Evolutionary conservation across 2,113 vertebrate genomes (phyloP).

Genomic region (Australoheros scitulus): DNA sequence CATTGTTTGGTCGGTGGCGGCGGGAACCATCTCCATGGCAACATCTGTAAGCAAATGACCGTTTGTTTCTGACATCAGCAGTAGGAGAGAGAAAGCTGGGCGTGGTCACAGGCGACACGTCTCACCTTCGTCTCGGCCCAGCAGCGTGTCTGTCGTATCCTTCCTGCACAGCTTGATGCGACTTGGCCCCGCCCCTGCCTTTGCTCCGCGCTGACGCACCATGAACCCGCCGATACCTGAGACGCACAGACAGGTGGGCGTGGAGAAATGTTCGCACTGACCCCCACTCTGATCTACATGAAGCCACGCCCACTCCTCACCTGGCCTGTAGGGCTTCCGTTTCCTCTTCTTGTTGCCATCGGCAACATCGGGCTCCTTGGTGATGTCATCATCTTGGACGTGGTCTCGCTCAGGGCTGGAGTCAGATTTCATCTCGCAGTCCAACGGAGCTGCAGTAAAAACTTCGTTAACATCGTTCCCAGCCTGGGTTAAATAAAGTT

Average conservation of each 20-base stretch:
- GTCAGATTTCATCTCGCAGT: constrained; percentile 95
- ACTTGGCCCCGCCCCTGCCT: constrained; percentile 86
- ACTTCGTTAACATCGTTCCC: not conserved
- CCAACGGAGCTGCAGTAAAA: constrained; percentile 63
- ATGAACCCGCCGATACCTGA: constrained; percentile 97
- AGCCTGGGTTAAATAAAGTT: not conserved
- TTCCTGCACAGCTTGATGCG: constrained; percentile 88
- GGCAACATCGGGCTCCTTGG: constrained; percentile 82
- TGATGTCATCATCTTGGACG: constrained; percentile 79
- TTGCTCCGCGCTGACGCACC: constrained; percentile 96
- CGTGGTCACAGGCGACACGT: not conserved
- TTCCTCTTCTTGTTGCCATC: constrained; percentile 93
- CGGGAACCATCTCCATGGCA: constrained; percentile 80
- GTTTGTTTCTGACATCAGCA: not conserved
- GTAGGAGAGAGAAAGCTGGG: not conserved
- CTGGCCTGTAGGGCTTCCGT: constrained; percentile 92
- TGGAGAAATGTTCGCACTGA: not conserved
- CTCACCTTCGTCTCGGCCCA: constrained; percentile 84
- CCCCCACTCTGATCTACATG: not conserved
- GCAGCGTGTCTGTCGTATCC: constrained; percentile 84
- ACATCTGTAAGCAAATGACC: constrained; percentile 68
- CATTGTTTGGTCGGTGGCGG: constrained; percentile 74
- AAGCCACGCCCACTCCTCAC: constrained; percentile 67
- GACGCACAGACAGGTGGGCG: not conserved
- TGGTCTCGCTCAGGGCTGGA: constrained; percentile 94